Base-by-base conservation (phyloP, 2,797 vertebrate genomes). In the Betta splendens region DNA sequence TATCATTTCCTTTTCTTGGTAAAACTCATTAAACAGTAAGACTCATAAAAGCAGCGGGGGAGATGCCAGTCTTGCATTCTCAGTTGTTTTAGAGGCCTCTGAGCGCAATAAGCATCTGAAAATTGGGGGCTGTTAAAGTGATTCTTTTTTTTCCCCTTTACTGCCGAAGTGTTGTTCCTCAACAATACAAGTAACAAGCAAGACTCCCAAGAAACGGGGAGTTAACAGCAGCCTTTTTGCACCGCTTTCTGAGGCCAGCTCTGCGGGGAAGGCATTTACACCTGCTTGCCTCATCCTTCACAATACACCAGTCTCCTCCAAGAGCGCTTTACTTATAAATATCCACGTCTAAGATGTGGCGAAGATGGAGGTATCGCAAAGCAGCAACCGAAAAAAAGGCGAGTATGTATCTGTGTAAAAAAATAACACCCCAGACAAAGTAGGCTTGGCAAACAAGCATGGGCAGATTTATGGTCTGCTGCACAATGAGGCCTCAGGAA, bases 201-300 rank as follows among this genome's bases (percentile, higher is more conserved):
- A 49, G 56, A 85, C 83, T 84, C 79, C 69, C 69, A 69, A 67
- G 77, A 65, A 81, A 81, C 40, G 35, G 32, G 46, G 40, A 81
- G 85, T 87, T 85, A 87, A 89, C 77, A 73, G 72, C 71, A 76
- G 77, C 62, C 53, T 85, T 84, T 84, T 78, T 83, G 64, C 81
- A 83, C 63, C 69, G 69, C 83, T 86, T 83, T 82, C 72, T 77
- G 75, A 81, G 84, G 85, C 77, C 80, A 83, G 69, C 85, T 84
- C 88, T 84, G 81, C 66, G 60, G 87, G 83, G 85, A 86, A 67
- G 57, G 68, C 78, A 74, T 85, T 90, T 89, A 81, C 87, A 89
- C 89, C 87, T 88, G 82, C 83, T 90, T 80, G 83, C 87, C 84
- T 91, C 87, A 90, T 91, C 83, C 78, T 87, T 85, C 78, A 83